Conservation (phyloP, 2,888 invertebrate genomes). For the Stenurella melanura region DNA sequence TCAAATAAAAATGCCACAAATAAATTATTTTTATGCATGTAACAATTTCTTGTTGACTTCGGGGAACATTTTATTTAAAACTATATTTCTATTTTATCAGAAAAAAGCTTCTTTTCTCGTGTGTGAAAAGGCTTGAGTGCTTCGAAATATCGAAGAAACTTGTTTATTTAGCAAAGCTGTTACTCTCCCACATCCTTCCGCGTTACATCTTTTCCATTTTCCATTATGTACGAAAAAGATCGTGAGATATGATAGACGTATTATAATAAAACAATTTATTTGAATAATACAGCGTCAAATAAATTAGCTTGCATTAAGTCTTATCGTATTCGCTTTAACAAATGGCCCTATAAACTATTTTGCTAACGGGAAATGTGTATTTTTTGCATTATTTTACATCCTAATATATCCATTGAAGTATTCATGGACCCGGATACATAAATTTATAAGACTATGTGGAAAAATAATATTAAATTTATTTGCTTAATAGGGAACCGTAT, state of each 20-base stretch:
- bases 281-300: not conserved
- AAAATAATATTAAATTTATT: too few relatives aligned
- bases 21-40: slow-evolving; percentile 21
- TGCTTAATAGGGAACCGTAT: too few relatives aligned
- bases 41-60: slow-evolving; percentile 12
- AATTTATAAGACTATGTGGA: not conserved
- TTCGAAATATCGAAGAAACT: slow-evolving; percentile 27
- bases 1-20: slow-evolving; percentile 16
- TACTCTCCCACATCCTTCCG: slow-evolving; percentile 28
- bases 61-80: slow-evolving; percentile 24
- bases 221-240: slow-evolving; percentile 27
- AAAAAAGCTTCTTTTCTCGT: not conserved
- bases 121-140: slow-evolving; percentile 20
- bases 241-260: slow-evolving; percentile 15
- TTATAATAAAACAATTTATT: slow-evolving; percentile 24
- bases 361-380: not conserved
- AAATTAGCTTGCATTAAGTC: slow-evolving; percentile 8
- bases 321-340: slow-evolving; percentile 8
- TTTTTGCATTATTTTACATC: not conserved
- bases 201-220: slow-evolving; percentile 21
- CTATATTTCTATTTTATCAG: slow-evolving; percentile 12
- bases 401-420: not conserved
- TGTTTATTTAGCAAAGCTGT: slow-evolving; percentile 31
- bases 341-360: slow-evolving; percentile 15
- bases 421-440: not conserved